Evolutionary conservation across 2,797 vertebrate genomes (phyloP), one percentile per base, ranked within the genome.

Genomic region (Scleropages formosus): DNA sequence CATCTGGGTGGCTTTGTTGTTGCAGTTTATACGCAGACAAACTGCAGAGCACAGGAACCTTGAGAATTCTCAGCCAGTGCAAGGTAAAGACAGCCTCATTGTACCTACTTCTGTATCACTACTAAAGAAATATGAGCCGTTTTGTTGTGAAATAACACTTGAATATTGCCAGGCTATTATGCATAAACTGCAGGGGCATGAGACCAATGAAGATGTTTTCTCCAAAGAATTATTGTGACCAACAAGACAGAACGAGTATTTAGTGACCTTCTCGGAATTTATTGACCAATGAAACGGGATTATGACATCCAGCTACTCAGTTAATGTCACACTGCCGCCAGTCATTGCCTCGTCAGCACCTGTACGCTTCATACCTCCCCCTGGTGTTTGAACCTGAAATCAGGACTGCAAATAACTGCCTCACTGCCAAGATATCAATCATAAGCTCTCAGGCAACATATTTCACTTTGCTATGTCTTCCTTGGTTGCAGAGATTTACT

Each of bases 401-500:
- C 26, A 22, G 22, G 22, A 31, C 39, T 62, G 4, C 27, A 13
- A 26, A 44, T 66, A 51, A 58, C 44, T 7, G 64, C 24, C 20
- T 60, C 53, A 46, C 44, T 46, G 16, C 7, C 27, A 4, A 6
- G 59, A 80, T 90, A 91, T 88, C 87, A 90, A 93, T 93, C 82
- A 84, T 78, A 74, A 53, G 44, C 63, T 69, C 27, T 26, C 66
- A 46, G 51, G 16, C 27, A 61, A 22, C 56, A 86, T 92, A 90
- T 90, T 92, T 91, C 89, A 91, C 83, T 86, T 87, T 82, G 89
- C 89, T 20, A 88, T 85, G 85, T 85, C 82, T 81, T 90, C 22
- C 90, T 91, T 88, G 88, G 85, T 92, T 91, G 88, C 82, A 81
- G 83, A 84, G 89, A 93, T 93, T 91, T 92, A 93, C 89, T 88